A percentile compares a stretch with the other conserved stretches of the same genome.
Conservation (phyloP, 23 tunicate species). For the Halocynthia roretzi region DNA sequence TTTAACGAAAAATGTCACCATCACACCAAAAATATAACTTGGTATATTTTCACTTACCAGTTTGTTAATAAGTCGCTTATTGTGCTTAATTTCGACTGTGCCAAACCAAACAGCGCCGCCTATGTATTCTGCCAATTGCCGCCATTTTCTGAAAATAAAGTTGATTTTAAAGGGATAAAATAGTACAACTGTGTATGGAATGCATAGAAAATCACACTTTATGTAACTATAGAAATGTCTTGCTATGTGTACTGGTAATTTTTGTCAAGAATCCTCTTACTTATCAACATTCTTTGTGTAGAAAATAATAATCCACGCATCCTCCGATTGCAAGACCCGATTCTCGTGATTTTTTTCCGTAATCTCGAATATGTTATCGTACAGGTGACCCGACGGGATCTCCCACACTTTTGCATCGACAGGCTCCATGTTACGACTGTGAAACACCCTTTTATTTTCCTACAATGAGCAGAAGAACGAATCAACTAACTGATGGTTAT, state of each 20-base stretch:
- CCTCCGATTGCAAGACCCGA: constrained; percentile 30
- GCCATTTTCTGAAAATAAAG: constrained; percentile 57
- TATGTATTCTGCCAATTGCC: constrained; percentile 32
- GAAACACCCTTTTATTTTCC: neutral
- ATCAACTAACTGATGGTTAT: neutral
- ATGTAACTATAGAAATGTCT: no score
- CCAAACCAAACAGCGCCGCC: constrained; percentile 70
- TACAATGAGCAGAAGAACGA: neutral
- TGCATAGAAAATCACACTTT: neutral
- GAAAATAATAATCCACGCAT: constrained; percentile 82
- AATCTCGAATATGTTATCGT: constrained; percentile 30
- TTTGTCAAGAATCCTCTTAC: neutral
- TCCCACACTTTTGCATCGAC: constrained; percentile 45
- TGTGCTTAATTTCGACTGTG: constrained; percentile 29
- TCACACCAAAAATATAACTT: neutral
- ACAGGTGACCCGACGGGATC: constrained; percentile 32
- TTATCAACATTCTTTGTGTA: constrained; percentile 4
- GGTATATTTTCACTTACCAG: constrained; percentile 43
- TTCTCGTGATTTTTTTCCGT: constrained; percentile 31
- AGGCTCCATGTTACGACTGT: constrained; percentile 70
- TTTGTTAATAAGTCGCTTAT: constrained; percentile 24
- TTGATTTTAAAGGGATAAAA: neutral
- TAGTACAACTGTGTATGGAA: neutral
- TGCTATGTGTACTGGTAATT: no score
- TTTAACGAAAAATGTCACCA: neutral